Evolutionary conservation across 2,797 vertebrate species (phyloP), one percentile per base, ranked within the genome.

Genomic region (Crocodylus rhombifer): DNA sequence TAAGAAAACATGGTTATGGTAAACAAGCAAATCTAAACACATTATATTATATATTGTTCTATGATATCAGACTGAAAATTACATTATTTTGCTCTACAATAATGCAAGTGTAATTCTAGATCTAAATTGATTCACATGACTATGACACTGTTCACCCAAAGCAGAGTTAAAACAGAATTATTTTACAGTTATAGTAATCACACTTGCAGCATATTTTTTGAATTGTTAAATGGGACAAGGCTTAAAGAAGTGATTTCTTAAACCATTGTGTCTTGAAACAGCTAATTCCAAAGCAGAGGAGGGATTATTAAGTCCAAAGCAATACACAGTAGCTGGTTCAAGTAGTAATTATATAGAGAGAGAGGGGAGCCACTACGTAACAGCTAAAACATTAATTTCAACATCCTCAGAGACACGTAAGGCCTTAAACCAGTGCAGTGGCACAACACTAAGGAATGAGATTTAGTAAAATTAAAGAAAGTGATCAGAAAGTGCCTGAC

Each of bases 281-380:
- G 92, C 95, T 94, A 94, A 96, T 96, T 96, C 90, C 94, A 92
- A 91, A 94, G 91, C 75, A 95, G 57, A 95, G 77, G 89, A 95
- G 73, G 89, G 94, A 95, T 95, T 95, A 94, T 90, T 97, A 97
- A 95, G 0, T 88, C 89, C 86, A 81, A 94, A 93, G 82, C 94
- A 92, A 96, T 82, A 89, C 78, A 89, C 84, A 95, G 91, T 92
- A 96, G 92, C 87, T 89, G n/a, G 84, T 92, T 97, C 87, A 94
- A 96, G 86, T 75, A 91, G 91, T 92, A 96, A 97, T 96, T 95
- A 95, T 77, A 76, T 84, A 92, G 94, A 85, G 88, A 95, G 88
- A 95, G 91, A 86, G 78, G 65, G 85, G 93, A 84, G 62, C 30
- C 60, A 56, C 60, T 83, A 77, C 94, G 91, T 92, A 95, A 94